Base-by-base conservation (phyloP, 2,113 vertebrate genomes). In the Rhagologus leucostigma region DNA sequence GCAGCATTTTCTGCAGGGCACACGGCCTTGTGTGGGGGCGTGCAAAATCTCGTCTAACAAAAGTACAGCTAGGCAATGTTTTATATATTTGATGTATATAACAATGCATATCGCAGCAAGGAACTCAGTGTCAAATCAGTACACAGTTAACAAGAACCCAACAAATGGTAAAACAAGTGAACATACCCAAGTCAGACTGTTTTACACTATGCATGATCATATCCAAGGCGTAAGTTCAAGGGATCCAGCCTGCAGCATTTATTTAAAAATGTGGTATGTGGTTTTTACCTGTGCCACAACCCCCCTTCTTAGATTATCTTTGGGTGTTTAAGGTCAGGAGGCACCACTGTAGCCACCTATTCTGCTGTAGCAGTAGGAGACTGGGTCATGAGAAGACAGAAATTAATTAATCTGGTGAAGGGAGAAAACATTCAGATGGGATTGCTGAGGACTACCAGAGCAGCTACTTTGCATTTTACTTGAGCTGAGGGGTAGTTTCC, bases 11-110 rank as follows among this genome's bases (percentile, higher is more conserved):
- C 75, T 29, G 33, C 44, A 62, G 75, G 74, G 53, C 71, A 20
- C 21, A 2, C 26, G 0, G 0, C 59, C 46, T 39, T 27, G 50
- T 57, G 37, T 24, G 68, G 9, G 49, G 23, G 59, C 2, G 16
- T 70, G 42, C 2, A 3, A 79, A 78, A 89, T 49, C 67, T 75
- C 42, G 57, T 29, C 56, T 23, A 59, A 68, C 52, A 73, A 71
- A 79, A 83, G n/a, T 35, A 59, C 8, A 29, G 33, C 42, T 22
- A n/a, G 71, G 49, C 24, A 86, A 30, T 24, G 32, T 11, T 84
- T 71, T 37, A 50, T 63, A 17, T 42, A 83, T 67, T 26, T 89
- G 68, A 68, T 57, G 73, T 37, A n/a, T 7, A 41, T 64, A 85
- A 87, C 49, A 76, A 42, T 3, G 4, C 42, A 15, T 16, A 65